Evolutionary conservation across 30 jellyfish, hydroid and myxozoan species (phyloP), one percentile per base, ranked within the genome.

Genomic region (Turritopsis dohrnii): DNA sequence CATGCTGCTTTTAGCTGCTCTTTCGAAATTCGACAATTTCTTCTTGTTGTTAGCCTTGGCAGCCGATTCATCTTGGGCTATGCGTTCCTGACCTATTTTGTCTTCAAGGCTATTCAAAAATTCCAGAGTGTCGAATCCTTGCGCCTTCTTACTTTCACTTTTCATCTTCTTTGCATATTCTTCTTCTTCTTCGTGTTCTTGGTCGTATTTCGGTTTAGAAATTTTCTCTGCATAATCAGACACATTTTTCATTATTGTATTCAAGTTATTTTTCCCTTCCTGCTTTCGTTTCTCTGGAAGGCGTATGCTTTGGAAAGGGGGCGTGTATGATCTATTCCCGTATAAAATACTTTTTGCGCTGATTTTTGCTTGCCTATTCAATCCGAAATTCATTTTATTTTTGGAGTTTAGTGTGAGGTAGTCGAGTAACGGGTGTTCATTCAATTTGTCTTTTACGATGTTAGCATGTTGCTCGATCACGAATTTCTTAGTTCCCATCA

Each of bases 1-100:
- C 86, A 88, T 60, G 23, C 93, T 84, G 28, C 84, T 88, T 60
- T 83, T 84, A 53, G 81, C 89, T 21, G 76, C 89, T 54, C 66
- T 80, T 79, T 72, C 66, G 9, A 75, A 74, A 54, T 80, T 72
- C 23, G 86, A 27, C 20, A 19, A 21, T 21, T 60, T 84, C 27
- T 53, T 22, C 0, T 71, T 5, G 52, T 75, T 66, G 71, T 75
- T 77, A 23, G 28, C 26, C 74, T 74, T 26, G 21, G 52, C 71
- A 30, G 71, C 79, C 65, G 80, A 4, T 7, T 76, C 54, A 54
- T 84, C 82, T 7, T 52, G 60, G 28, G 66, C 74, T 76, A 74
- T 25, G 18, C 52, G 54, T 53, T 54, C 52, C 16, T 28, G 80
- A 71, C 25, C 60, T 29, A 53, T 74, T 20, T 84, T 75, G 18